Conservation (phyloP, 2,113 vertebrate genomes). For the Bubo scandiacus region DNA sequence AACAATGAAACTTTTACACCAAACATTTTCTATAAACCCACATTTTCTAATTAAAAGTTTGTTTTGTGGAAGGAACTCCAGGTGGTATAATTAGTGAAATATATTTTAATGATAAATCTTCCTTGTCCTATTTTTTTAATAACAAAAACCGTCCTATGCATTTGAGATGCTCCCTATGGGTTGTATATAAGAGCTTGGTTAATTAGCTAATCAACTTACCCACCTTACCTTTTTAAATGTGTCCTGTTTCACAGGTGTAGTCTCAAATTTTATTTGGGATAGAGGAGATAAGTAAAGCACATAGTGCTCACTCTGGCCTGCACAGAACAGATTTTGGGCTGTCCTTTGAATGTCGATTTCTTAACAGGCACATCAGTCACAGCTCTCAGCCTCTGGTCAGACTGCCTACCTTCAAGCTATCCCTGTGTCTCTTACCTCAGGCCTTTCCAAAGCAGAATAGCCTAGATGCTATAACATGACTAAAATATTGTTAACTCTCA, state of each 20-base stretch:
- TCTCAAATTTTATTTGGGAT: constrained; percentile 60
- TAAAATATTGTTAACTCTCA: not conserved
- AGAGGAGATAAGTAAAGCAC: constrained; percentile 58
- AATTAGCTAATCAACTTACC: constrained; percentile 65
- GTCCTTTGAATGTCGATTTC: constrained; percentile 28
- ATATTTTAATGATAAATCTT: constrained; percentile 65
- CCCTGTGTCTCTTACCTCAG: not conserved
- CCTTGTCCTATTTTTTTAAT: constrained; percentile 69
- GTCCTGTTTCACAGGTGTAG: constrained; percentile 63
- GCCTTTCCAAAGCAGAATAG: not conserved
- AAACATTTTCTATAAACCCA: constrained; percentile 48
- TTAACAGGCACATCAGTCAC: not conserved
- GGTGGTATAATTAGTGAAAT: constrained; percentile 69
- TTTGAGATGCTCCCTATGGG: constrained; percentile 67
- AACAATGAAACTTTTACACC: constrained; percentile 40
- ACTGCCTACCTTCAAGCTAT: not conserved
- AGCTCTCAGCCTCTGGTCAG: not conserved
- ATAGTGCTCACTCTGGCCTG: not conserved
- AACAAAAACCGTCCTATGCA: constrained; percentile 68
- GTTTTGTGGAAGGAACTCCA: constrained; percentile 59
- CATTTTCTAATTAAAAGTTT: constrained; percentile 69
- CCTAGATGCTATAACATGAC: not conserved
- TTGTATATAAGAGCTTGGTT: constrained; percentile 67
- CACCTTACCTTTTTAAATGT: constrained; percentile 56
- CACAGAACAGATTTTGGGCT: not conserved